These are phyloP conservation scores for Chaetogeoica ovagalla DNA, from an alignment of 2,888 invertebrate genomes.

Conservation along the genomic window DNA sequence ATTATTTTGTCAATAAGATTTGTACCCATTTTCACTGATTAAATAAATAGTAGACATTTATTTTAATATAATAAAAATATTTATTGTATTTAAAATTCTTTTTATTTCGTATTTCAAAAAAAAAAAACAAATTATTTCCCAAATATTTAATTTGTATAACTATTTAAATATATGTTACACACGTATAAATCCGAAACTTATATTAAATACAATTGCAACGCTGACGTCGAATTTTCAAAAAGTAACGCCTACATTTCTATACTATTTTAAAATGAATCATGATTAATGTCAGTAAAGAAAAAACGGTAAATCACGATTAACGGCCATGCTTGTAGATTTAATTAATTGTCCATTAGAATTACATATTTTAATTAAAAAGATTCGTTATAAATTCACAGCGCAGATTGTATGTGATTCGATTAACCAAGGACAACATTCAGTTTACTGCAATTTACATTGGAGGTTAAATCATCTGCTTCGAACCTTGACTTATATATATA, in stretches of 20 bases:
- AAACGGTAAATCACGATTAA: too few species aligned
- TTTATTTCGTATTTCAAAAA: background rate
- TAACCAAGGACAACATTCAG: background rate
- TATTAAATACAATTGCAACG: background rate
- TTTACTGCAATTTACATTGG: background rate
- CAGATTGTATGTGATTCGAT: background rate
- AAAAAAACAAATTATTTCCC: background rate
- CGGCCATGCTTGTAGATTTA: background rate
- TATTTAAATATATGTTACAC: too few species aligned
- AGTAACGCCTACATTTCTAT: background rate
- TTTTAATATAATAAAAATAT: conserved; percentile 2
- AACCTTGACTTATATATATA: too few species aligned
- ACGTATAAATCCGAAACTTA: background rate
- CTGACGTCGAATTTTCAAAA: background rate
- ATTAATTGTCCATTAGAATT: conserved; percentile 15
- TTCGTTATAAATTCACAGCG: background rate
- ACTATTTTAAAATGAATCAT: background rate
- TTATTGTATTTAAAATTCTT: background rate
- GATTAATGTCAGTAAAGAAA: background rate
- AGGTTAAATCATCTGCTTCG: too few species aligned
- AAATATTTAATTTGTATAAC: background rate
- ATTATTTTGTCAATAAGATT: too few species aligned
- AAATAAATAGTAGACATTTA: too few species aligned
- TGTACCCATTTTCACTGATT: too few species aligned
- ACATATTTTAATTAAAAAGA: background rate